These are phyloP conservation scores for Lordiphosa andalusiaca DNA, from an alignment of 2,888 invertebrate genomes.

Conservation along the genomic window DNA sequence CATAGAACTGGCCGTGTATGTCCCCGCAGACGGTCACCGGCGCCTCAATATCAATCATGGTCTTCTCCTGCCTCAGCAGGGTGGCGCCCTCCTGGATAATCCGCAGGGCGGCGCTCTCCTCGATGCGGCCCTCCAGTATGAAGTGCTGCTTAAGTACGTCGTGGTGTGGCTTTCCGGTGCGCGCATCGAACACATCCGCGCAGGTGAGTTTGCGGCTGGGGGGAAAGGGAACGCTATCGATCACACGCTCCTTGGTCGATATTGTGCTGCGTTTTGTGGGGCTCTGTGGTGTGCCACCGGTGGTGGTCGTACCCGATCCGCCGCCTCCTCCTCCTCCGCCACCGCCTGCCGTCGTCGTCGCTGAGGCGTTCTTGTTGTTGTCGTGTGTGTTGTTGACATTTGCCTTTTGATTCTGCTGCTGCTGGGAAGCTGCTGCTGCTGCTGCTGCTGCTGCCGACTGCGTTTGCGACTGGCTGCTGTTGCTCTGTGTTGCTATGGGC, in stretches of 20 bases:
- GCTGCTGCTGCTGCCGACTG: constrained; percentile 13
- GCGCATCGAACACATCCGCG: constrained; percentile 97
- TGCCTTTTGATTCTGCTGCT: constrained; percentile 46
- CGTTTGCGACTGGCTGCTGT: constrained; percentile 31
- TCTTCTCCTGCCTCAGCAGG: constrained; percentile 94
- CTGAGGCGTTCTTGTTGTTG: constrained; percentile 56
- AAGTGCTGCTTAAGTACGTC: constrained; percentile 99
- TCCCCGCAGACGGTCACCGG: constrained; percentile 99
- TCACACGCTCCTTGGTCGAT: constrained; percentile 74
- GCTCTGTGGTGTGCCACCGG: constrained; percentile 62
- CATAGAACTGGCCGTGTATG: constrained; percentile 99
- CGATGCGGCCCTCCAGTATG: constrained; percentile 98
- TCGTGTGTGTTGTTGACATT: constrained; percentile 64
- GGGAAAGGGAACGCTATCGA: constrained; percentile 96
- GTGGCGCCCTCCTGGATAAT: constrained; percentile 98
- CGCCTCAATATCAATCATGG: constrained; percentile 99
- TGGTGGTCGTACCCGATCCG: constrained; percentile 9
- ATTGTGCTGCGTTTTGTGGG: constrained; percentile 74
- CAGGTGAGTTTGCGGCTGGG: constrained; percentile 98
- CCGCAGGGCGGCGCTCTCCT: constrained; percentile 97
- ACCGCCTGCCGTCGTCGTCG: constrained; percentile 11
- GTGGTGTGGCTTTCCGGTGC: constrained; percentile 95
- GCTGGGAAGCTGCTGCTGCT: constrained; percentile 41
- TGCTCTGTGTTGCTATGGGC: constrained; percentile 75
- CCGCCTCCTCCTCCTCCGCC: constrained; percentile 6